Percentiles rank a stretch among this genome's conserved stretches.
phyloP scores from a whole-genome alignment of 2,797 vertebrate genomes.

The Takifugu rubripes region DNA sequence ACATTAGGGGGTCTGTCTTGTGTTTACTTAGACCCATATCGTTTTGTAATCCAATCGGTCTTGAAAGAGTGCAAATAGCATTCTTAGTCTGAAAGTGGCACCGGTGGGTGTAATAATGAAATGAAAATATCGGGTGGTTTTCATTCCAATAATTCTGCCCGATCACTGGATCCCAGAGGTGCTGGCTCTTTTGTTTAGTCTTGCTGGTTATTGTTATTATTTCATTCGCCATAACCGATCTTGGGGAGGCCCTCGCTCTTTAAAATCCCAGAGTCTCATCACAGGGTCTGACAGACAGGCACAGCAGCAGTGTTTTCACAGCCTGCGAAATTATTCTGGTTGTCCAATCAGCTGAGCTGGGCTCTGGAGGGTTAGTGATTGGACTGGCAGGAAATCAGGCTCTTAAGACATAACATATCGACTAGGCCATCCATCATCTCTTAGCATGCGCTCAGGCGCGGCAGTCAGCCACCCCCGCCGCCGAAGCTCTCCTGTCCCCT shows the following conservation, averaged over 20 bases:
- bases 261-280: constrained; percentile 75
- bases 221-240: constrained; percentile 71
- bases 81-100: constrained; percentile 29
- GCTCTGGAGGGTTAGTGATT: constrained; percentile 95
- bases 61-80: constrained; percentile 42
- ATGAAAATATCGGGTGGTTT: constrained; percentile 60
- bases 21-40: constrained; percentile 47
- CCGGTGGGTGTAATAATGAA: constrained; percentile 65
- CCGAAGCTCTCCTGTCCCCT: constrained; percentile 61
- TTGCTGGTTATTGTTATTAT: constrained; percentile 77
- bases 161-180: constrained; percentile 53
- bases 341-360: constrained; percentile 95
- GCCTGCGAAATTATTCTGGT: constrained; percentile 93
- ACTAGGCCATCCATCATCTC: constrained; percentile 99
- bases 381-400: constrained; percentile 99
- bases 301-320: constrained; percentile 91
- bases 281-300: constrained; percentile 82
- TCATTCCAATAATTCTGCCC: constrained; percentile 59
- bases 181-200: constrained; percentile 72
- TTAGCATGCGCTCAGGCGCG: constrained; percentile 90
- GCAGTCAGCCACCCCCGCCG: constrained; percentile 72
- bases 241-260: constrained; percentile 68
- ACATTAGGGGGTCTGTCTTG: constrained; percentile 39
- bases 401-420: constrained; percentile 99
- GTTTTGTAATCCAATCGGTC: constrained; percentile 42